Evolutionary conservation across 2,113 vertebrate species (phyloP).

Genomic region (Enhydra lutris): DNA sequence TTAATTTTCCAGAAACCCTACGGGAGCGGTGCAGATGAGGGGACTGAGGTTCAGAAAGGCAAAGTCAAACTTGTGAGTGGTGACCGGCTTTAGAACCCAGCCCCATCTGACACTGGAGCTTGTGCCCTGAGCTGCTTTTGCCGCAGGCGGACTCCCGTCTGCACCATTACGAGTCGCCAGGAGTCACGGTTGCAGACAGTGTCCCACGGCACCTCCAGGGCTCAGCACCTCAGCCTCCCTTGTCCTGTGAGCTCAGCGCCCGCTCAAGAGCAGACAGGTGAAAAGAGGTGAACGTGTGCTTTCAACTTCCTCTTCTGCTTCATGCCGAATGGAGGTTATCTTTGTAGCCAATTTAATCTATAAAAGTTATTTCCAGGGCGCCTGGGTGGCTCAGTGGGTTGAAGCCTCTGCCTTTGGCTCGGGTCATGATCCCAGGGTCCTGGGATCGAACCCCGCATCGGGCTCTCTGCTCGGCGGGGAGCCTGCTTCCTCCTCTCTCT

Average conservation of each 20-base stretch:
- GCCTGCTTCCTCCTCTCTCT: no score
- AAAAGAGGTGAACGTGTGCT: not conserved
- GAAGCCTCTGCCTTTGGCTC: no score
- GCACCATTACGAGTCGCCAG: rapidly evolving
- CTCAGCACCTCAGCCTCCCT: not conserved
- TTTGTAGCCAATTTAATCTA: not conserved
- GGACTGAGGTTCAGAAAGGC: not conserved
- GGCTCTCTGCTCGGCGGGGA: no score
- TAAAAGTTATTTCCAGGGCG: not conserved
- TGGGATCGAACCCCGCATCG: no score
- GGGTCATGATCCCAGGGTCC: no score
- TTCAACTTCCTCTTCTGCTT: not conserved
- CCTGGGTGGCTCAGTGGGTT: no score
- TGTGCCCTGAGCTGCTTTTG: not conserved
- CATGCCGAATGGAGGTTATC: not conserved
- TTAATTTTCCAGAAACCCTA: not conserved
- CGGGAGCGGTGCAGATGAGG: not conserved
- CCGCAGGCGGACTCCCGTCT: rapidly evolving
- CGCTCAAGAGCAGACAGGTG: not conserved
- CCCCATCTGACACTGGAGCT: rapidly evolving
- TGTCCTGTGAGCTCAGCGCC: no score
- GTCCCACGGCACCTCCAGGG: rapidly evolving
- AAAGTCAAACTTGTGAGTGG: not conserved
- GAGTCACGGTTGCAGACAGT: not conserved
- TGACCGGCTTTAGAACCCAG: not conserved